Evolutionary conservation across 2,888 invertebrate species (phyloP), one percentile per base, ranked within the genome.

Genomic region (Achlya flavicornis): DNA sequence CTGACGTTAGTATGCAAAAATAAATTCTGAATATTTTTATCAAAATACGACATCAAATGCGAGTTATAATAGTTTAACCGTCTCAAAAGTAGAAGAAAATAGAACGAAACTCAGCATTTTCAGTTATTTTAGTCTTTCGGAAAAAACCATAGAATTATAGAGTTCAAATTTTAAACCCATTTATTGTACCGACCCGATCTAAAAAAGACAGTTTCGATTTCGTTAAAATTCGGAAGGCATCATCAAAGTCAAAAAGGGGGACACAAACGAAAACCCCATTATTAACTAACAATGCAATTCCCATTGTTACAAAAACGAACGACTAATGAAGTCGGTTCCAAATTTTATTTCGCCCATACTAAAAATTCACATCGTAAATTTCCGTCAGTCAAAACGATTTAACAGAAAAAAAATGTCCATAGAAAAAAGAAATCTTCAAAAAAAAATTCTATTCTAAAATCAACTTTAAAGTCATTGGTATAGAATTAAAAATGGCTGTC

Each of bases 291-390:
- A 89, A 88, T 83, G 80, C 77, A 69, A 77, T 71, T 74, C 79
- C 60, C 71, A 80, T 82, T 77, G 74, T 73, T 69, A 86, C 83
- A 90, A 89, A 53, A 90, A 89, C 87, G 87, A 77, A 46, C 75
- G 65, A 75, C 91, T 92, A 92, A 93, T 92, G 91, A 92, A 92
- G 92, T 91, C 79, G 79, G 79, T 77, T 81, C 83, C 75, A 74
- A 83, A 81, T 88, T 91, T 92, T 91, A 93, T 92, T 89, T 88
- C 85, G 80, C 81, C 84, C 75, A 77, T 81, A 85, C 84, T 83
- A 87, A 86, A 82, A 87, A 88, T 91, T 92, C 91, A 90, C 91
- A 86, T 92, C 92, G 90, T 93, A 93, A 92, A 93, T 93, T 83
- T 85, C 86, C 88, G 86, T 86, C 92, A 91, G 93, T 92, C 93